phyloP scores from a whole-genome alignment of 2,888 invertebrate genomes.

The Drosophila mimica region DNA sequence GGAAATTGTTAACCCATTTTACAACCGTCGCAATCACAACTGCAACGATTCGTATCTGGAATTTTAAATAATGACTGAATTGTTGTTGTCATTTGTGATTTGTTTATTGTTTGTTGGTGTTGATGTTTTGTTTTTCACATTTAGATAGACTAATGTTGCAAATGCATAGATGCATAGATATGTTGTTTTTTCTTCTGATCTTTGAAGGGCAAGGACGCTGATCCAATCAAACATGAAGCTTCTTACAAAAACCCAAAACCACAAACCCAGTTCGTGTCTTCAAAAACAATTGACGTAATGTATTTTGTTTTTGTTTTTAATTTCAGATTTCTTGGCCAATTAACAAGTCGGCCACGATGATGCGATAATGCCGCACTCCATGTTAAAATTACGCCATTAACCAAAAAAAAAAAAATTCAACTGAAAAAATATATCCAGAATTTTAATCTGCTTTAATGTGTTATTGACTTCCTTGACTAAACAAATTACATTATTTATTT shows the following conservation, averaged over 20 bases:
- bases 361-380: conserved; percentile 43
- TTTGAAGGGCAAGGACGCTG: conserved; percentile 42
- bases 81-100: conserved; percentile 19
- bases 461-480: background rate
- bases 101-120: background rate
- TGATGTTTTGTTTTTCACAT: background rate
- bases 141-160: background rate
- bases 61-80: conserved; percentile 60
- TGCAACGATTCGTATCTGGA: conserved; percentile 74
- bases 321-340: conserved; percentile 48
- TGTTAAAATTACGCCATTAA: conserved; percentile 61
- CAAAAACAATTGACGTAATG: conserved; percentile 11
- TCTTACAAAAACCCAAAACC: too few species aligned
- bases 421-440: conserved; percentile 27
- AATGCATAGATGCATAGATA: background rate
- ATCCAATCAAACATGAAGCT: conserved; percentile 3
- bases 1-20: conserved; percentile 66
- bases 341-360: conserved; percentile 38
- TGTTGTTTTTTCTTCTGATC: background rate
- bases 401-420: background rate
- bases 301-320: conserved; percentile 3
- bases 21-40: conserved; percentile 32
- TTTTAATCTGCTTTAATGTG: conserved; percentile 4
- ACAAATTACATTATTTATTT: background rate
- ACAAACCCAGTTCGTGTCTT: background rate